Percentiles rank a stretch among this genome's conserved stretches.
phyloP scores from a whole-genome alignment of 2,888 invertebrate genomes.

The Hydrotaea diabolus region DNA sequence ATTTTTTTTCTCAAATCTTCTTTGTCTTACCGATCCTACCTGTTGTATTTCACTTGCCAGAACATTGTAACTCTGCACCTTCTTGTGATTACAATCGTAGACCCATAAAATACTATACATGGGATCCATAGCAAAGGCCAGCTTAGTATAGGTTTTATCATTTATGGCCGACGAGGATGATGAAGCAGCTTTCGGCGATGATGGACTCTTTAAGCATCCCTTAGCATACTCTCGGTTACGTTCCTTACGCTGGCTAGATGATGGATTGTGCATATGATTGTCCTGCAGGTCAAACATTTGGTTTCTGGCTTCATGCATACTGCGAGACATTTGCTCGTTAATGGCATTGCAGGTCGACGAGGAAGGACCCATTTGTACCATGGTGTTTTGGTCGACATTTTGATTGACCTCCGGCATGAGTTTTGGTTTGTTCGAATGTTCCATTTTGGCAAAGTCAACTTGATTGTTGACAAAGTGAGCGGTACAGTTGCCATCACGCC shows the following conservation, averaged over 20 bases:
- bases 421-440: constrained; percentile 83
- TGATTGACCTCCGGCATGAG: constrained; percentile 78
- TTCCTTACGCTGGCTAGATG: constrained; percentile 61
- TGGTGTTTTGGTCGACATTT: constrained; percentile 74
- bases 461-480: constrained; percentile 95
- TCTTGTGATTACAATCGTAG: constrained; percentile 85
- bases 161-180: constrained; percentile 41
- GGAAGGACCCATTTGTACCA: constrained; percentile 56
- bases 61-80: constrained; percentile 90
- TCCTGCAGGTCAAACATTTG: constrained; percentile 79
- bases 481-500: constrained; percentile 92
- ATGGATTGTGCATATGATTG: constrained; percentile 70
- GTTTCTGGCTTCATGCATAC: constrained; percentile 80
- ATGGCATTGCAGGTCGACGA: constrained; percentile 72
- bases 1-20: neutral
- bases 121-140: constrained; percentile 87
- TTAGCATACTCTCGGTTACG: constrained; percentile 38
- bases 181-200: constrained; percentile 34
- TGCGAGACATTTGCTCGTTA: constrained; percentile 80
- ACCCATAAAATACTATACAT: constrained; percentile 97
- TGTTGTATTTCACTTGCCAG: constrained; percentile 86
- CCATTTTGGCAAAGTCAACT: constrained; percentile 88
- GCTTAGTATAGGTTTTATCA: constrained; percentile 77
- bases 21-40: constrained; percentile 72
- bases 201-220: constrained; percentile 53